phyloP scores from a whole-genome alignment of 2,113 vertebrate species.

The Silurus asotus region DNA sequence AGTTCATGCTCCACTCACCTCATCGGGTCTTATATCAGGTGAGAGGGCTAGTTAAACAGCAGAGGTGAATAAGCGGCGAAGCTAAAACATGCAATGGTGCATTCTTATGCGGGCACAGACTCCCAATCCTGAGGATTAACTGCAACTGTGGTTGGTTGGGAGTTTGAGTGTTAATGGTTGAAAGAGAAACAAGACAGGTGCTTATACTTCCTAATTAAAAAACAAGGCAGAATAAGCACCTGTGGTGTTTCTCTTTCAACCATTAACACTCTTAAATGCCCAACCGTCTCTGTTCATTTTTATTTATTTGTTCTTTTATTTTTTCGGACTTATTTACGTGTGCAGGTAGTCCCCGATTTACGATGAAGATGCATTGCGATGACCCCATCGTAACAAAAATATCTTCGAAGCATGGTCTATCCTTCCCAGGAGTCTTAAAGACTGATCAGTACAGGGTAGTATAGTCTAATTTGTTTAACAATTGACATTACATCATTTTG shows the following conservation, averaged over 20 bases:
- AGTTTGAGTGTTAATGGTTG: neutral
- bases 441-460: no score
- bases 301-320: neutral
- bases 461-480: no score
- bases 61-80: no score
- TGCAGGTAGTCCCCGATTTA: no score
- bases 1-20: slow-evolving; percentile 50
- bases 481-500: no score
- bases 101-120: neutral
- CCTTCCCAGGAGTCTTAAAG: no score
- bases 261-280: no score
- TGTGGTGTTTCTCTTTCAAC: neutral
- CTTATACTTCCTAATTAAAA: neutral
- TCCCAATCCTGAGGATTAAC: neutral
- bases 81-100: neutral
- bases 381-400: no score
- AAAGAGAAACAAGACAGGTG: neutral
- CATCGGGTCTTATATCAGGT: slow-evolving; percentile 1
- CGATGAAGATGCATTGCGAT: no score
- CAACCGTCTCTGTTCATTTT: no score
- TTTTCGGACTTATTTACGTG: neutral
- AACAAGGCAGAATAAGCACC: neutral
- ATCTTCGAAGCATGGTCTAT: no score
- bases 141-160: neutral
- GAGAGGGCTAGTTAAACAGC: slow-evolving; percentile 28